Evolutionary conservation across 2,113 vertebrate species (phyloP), one percentile per base, ranked within the genome.

Genomic region (Capreolus pygargus): DNA sequence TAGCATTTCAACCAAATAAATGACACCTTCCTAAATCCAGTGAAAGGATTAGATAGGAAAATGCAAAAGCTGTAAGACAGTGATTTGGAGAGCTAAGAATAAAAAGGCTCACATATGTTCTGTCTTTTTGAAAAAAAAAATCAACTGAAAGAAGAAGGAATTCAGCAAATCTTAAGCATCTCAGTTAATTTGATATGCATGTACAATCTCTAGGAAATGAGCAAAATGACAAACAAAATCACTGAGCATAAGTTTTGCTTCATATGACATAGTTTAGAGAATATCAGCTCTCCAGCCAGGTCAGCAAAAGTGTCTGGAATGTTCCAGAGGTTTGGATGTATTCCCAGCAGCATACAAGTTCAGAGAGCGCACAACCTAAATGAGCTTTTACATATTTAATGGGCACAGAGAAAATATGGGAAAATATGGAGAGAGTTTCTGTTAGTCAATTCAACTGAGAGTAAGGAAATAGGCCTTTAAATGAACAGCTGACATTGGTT

Each of bases 201-300:
- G 54, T 39, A 11, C 0, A 27, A 28, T 76, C 10, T 82, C 27
- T 57, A 57, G 79, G 57, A 60, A 50, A 45, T 17, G 55, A 96
- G 28, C 47, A 57, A 78, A 91, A 33, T 30, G n/a, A 50, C 4
- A 81, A 33, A 27, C 15, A 43, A 45, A 58, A 55, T 64, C 57
- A 33, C 9, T 3, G 30, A 76, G 15, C 4, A 7, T 67, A 30
- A 39, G 6, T 19, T 58, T 55, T 43, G 25, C 57, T 61, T 54
- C 86, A 50, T 2, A 8, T 27, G 4, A 0, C 11, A 27, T 36
- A n/a, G 15, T 70, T 58, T 23, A 30, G 1, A 45, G 74, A 58
- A 28, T 33, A 16, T 0, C 1, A 30, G 81, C 25, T 30, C 64
- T 36, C 64, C 11, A 14, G 11, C 9, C 1, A 58, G 36, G 5